Conservation (phyloP, 1,140 invertebrate species). For the Capitella teleta region DNA sequence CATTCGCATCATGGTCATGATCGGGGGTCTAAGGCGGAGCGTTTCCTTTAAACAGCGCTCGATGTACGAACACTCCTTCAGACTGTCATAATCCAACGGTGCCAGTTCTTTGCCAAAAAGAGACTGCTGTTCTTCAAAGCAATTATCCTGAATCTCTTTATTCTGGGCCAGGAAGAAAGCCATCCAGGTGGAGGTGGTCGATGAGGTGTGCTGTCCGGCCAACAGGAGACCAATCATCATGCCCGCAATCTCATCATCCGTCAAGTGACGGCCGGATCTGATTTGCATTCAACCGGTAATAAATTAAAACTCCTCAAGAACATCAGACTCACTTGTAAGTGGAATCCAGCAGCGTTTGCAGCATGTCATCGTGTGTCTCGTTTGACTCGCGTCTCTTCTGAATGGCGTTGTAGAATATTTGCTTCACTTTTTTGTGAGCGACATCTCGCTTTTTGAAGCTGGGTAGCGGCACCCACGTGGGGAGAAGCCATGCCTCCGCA, state of each 20-base stretch:
- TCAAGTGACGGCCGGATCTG: constrained; percentile 17
- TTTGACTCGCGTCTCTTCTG: constrained; percentile 16
- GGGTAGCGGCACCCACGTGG: constrained; percentile 27
- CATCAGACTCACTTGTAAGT: constrained; percentile 23
- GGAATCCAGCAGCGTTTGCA: constrained; percentile 28
- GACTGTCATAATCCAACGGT: constrained; percentile 19
- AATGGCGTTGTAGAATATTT: constrained; percentile 25
- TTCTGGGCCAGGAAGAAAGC: constrained; percentile 26
- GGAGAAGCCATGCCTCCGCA: constrained; percentile 27
- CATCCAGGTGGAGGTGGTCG: constrained; percentile 29
- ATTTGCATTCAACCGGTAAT: neutral
- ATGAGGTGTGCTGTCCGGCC: constrained; percentile 34
- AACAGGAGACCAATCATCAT: constrained; percentile 31
- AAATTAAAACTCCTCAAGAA: neutral
- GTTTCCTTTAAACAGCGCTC: constrained; percentile 31
- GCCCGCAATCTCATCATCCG: constrained; percentile 29
- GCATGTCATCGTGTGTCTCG: constrained; percentile 23
- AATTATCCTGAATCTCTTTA: constrained; percentile 16
- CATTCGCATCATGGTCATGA: constrained; percentile 34
- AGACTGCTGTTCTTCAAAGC: constrained; percentile 10
- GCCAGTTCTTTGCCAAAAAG: constrained; percentile 8
- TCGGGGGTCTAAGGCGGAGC: constrained; percentile 26
- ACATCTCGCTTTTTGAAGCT: constrained; percentile 25
- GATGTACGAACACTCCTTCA: constrained; percentile 24
- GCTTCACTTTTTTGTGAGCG: constrained; percentile 23